Evolutionary conservation across 2,888 invertebrate genomes (phyloP).

Genomic region (Ephialtes manifestator): DNA sequence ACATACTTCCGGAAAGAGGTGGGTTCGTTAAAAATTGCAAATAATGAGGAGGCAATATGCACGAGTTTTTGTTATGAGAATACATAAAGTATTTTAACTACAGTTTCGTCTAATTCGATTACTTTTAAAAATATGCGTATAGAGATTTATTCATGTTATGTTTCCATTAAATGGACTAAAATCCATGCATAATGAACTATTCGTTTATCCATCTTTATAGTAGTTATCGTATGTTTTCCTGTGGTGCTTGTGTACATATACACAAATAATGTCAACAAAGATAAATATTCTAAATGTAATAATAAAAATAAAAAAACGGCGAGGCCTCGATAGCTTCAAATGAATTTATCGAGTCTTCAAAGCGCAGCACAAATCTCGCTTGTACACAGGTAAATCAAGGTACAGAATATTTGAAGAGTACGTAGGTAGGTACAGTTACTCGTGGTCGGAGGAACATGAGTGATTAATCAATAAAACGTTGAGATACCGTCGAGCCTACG

Average conservation of each 20-base stretch:
- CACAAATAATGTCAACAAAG: constrained; percentile 21
- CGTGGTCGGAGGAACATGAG: constrained; percentile 28
- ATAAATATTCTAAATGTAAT: constrained; percentile 22
- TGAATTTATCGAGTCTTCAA: constrained; percentile 46
- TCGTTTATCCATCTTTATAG: not conserved
- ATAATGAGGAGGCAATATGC: not conserved
- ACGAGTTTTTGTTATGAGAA: not conserved
- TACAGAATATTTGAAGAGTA: constrained; percentile 32
- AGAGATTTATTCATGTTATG: too few species aligned
- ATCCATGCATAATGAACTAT: not conserved
- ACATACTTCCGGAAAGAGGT: not conserved
- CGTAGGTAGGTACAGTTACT: constrained; percentile 36
- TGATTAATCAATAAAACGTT: constrained; percentile 61
- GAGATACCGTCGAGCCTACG: constrained; percentile 43
- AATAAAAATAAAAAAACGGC: not conserved
- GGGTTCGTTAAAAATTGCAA: not conserved
- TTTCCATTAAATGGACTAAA: too few species aligned
- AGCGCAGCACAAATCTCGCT: constrained; percentile 13
- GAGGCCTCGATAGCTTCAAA: constrained; percentile 1
- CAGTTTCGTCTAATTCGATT: too few species aligned
- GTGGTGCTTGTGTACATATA: not conserved
- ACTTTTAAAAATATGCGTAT: too few species aligned
- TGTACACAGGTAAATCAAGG: constrained; percentile 36
- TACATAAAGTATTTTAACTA: too few species aligned
- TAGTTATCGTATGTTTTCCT: not conserved